Evolutionary conservation across 1,140 invertebrate species (phyloP), one percentile per base, ranked within the genome.

Genomic region (Onthophagus taurus): DNA sequence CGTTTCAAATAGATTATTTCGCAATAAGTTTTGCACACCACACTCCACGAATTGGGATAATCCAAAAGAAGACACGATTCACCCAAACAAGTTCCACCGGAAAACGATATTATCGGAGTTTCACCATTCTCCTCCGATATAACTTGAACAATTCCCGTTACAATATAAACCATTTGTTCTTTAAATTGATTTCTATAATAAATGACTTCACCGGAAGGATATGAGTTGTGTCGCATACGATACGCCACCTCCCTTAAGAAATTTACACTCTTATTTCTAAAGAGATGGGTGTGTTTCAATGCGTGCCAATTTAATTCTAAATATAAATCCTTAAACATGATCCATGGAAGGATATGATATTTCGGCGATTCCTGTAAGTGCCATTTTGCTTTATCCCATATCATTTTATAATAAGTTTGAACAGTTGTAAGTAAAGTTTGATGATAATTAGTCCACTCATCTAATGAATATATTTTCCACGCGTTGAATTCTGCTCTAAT

Each of bases 71-170:
- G 19, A 2, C 38, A 45, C 2, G 47, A 45, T 35, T 49, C 50
- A 1, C 50, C 50, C 2, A 52, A 17, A 29, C 46, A 38, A 20
- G 42, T 52, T 12, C 50, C 50, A 0, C 38, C 43, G 14, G 37
- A 45, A 4, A 52, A 19, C 1, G 43, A 45, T 30, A 52, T 12
- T 6, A 52, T 48, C 2, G 50, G 43, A 1, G 50, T 49, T 31
- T 52, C 50, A 16, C 44, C 30, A 30, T 52, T 47, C 29, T 52
- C 50, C 11, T 45, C 43, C 2, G 50, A 52, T n/a, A 49, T 29
- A 1, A 52, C 34, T 26, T 52, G 50, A 19, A 52, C 8, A 8
- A 52, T 37, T 1, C 50, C 50, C 13, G 44, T 34, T 9, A 42
- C 36, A 9, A 52, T 44, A 33, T 52, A 52, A 16, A 52, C 21